Base-by-base conservation (phyloP, 2,888 invertebrate genomes). In the Eupithecia centaureata region DNA sequence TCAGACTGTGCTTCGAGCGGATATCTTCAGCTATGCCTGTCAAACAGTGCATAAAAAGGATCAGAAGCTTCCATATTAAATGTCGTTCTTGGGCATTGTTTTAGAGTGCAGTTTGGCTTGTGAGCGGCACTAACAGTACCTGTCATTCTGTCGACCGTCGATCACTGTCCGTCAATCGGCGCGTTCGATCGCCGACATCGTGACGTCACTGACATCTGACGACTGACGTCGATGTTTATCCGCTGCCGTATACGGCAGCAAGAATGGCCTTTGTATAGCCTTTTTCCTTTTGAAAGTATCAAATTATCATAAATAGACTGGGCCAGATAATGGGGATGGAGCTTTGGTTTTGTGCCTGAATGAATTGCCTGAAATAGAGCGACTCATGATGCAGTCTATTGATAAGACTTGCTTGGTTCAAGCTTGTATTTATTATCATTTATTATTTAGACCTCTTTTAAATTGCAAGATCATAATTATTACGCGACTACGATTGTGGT, bases 181-280 rank as follows among this genome's bases (percentile, higher is more conserved):
- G 77, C 79, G 80, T 79, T 70, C 77, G 79, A 71, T 74, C 76
- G 81, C 79, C 82, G 83, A 84, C 80, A 76, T 79, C 74, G 79
- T 80, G 79, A 82, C 85, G 79, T 80, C 80, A 80, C 81, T 83
- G 88, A 88, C 86, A 82, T 85, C 84, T 87, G 87, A 88, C 88
- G 89, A 86, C 82, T 81, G 80, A 80, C 84, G 81, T 85, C 83
- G 87, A 87, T 88, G 88, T 85, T 88, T 88, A 90, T 91, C 89
- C 90, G 89, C 83, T 87, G 79, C 92, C 92, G 84, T 91, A 91
- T 88, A 88, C 84, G 90, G 92, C 84, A 82, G 79, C 82, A 63
- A 72, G 73, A 75, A 75, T 83, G 86, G 74, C 66, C 72, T 76
- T 76, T 76, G 76, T 76, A 65, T 65, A 68, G 69, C 62, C 73